Conservation (phyloP, 35 echinoderm and acorn worm genomes). For the Eucidaris tribuloides region DNA sequence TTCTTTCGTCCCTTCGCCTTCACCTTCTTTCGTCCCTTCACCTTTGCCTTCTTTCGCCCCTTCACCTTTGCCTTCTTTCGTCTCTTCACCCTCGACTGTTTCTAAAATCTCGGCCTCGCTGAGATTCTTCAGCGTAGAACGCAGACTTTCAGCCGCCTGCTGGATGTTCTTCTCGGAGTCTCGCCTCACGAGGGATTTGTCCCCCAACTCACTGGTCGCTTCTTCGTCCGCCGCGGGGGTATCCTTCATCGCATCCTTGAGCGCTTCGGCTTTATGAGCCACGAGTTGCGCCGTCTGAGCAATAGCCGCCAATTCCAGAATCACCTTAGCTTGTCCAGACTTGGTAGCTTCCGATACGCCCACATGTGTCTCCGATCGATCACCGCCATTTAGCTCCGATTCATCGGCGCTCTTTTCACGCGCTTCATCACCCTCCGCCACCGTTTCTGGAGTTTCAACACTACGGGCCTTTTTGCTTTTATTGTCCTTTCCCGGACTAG, state of each 20-base stretch:
- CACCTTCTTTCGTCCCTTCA: background rate
- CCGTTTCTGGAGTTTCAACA: background rate
- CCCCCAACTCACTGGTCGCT: too few relatives aligned
- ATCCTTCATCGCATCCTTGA: background rate
- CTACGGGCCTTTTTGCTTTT: too few relatives aligned
- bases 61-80: background rate
- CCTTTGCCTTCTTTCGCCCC: background rate
- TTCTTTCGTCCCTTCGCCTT: background rate
- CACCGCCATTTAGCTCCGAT: too few relatives aligned
- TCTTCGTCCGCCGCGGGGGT: background rate
- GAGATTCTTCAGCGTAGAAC: background rate
- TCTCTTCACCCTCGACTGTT: background rate
- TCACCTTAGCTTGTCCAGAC: background rate
- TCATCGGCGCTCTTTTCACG: background rate
- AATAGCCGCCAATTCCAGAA: background rate
- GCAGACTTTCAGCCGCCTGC: background rate
- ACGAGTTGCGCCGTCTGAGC: background rate
- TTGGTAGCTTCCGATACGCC: background rate
- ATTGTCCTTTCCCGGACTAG: too few relatives aligned
- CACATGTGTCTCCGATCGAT: background rate
- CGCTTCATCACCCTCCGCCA: background rate
- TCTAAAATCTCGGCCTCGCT: background rate
- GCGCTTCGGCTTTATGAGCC: background rate
- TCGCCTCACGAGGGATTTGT: background rate
- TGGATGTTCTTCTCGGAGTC: slow-evolving; percentile 11